These are phyloP conservation scores for Willowsia nigromaculata DNA, from an alignment of 2,888 invertebrate genomes.

Conservation along the genomic window DNA sequence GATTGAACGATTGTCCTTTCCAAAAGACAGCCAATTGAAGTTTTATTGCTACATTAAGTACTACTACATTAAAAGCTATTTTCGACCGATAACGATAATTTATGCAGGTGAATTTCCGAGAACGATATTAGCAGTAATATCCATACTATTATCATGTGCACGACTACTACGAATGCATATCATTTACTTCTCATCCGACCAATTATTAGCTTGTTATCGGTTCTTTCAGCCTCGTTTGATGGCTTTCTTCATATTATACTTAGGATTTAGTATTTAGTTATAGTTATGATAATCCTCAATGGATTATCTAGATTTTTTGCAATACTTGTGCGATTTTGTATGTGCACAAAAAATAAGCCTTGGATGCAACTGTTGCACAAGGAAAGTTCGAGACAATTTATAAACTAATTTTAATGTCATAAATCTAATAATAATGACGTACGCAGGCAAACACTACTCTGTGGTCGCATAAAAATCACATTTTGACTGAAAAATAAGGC, in stretches of 20 bases:
- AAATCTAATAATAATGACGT: neutral
- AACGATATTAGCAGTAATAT: neutral
- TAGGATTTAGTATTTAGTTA: neutral
- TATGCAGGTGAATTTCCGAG: neutral
- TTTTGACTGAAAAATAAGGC: constrained; percentile 29
- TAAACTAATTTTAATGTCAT: constrained; percentile 16
- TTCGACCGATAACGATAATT: neutral
- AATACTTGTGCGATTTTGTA: neutral
- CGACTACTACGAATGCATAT: too few relatives aligned
- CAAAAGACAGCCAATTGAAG: neutral
- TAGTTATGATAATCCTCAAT: neutral
- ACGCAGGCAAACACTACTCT: neutral
- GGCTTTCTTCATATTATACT: neutral
- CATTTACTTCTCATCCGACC: too few relatives aligned
- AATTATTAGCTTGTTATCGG: too few relatives aligned
- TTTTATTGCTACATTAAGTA: neutral
- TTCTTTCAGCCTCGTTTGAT: neutral
- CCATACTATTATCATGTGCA: too few relatives aligned
- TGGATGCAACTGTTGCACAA: neutral
- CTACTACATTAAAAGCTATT: neutral
- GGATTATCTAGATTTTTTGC: neutral
- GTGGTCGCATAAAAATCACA: constrained; percentile 37
- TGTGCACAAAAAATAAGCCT: neutral
- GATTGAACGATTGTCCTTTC: neutral
- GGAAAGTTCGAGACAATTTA: constrained; percentile 27